Base-by-base conservation (phyloP, 2,797 vertebrate genomes). In the Menidia menidia region DNA sequence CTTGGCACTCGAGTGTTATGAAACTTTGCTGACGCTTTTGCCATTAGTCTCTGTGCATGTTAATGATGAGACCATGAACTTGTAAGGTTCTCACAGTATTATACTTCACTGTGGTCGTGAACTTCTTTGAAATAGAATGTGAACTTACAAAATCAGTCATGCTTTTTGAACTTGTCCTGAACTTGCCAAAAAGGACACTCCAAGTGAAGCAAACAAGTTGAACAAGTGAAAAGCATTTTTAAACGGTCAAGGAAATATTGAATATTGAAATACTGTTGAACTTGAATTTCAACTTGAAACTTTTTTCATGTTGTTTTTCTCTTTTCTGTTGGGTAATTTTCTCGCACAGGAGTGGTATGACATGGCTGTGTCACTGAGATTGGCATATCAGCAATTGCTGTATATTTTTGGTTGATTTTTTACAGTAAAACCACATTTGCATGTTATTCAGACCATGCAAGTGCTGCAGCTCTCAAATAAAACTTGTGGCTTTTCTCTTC, bases 21-120 rank as follows among this genome's bases (percentile, higher is more conserved):
- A 76, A 50, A 41, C 25, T 31, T 66, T 69, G 25, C 19, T 35
- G 75, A 25, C 5, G 2, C 31, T 19, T 15, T 47, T 67, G 32
- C 32, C 15, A 68, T 61, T 58, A 64, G 39, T 79, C 48, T 78
- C 66, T 55, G 35, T 35, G 15, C n/a, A 41, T 65, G 31, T 32
- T 39, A 19, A n/a, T 16, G 57, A 44, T 61, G 81, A 78, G 60
- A 86, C 48, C 2, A 43, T 7, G n/a, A 51, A 60, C 45, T 9
- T 55, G 11, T 25, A 12, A 55, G 41, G 60, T 92, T 92, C 87
- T 65, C 89, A 89, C 61, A 72, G 44, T 47, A 30, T 1, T 3
- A 13, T 41, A 33, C 5, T 32, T 5, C 30, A 19, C 9, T 42
- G 25, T 30, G 52, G 39, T 47, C 12, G 14, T 0, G 5, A 10